Evolutionary conservation across 2,888 invertebrate species (phyloP).

Genomic region (Monochamus alternatus): DNA sequence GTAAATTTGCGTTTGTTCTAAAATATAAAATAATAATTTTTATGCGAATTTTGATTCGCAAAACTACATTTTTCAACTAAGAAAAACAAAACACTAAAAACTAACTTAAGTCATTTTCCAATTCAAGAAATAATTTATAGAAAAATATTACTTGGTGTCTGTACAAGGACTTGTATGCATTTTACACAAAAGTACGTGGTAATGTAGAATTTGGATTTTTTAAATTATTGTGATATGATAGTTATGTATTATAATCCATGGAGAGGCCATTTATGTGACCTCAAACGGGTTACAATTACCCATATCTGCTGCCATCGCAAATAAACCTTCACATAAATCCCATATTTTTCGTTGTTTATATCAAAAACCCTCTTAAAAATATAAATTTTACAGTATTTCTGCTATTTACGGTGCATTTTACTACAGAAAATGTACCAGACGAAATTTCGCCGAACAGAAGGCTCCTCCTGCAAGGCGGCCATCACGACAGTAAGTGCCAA

Average conservation of each 20-base stretch:
- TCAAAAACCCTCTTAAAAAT: conserved; percentile 47
- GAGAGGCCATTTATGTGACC: conserved; percentile 49
- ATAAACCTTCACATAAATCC: conserved; percentile 36
- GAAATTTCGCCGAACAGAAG: conserved; percentile 47
- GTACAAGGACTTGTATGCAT: conserved; percentile 11
- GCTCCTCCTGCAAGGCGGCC: conserved; percentile 65
- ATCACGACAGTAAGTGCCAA: conserved; percentile 69
- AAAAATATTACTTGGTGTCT: conserved; percentile 19
- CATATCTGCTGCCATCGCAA: conserved; percentile 53
- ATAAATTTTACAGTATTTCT: conserved; percentile 59
- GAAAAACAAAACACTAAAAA: conserved; percentile 39
- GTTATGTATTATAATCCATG: background rate
- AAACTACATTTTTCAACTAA: conserved; percentile 19
- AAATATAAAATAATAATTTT: conserved; percentile 16
- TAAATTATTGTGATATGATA: conserved; percentile 23
- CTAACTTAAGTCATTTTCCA: conserved; percentile 37
- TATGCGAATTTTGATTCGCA: conserved; percentile 7
- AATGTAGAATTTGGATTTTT: conserved; percentile 29
- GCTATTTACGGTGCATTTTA: conserved; percentile 47
- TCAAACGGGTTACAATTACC: conserved; percentile 50
- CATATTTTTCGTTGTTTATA: conserved; percentile 41
- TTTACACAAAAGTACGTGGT: conserved; percentile 34
- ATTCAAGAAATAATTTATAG: conserved; percentile 25
- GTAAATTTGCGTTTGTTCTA: conserved; percentile 31
- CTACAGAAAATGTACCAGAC: conserved; percentile 45